phyloP scores from a whole-genome alignment of 1,140 invertebrate genomes.

The Drosophila orena region DNA sequence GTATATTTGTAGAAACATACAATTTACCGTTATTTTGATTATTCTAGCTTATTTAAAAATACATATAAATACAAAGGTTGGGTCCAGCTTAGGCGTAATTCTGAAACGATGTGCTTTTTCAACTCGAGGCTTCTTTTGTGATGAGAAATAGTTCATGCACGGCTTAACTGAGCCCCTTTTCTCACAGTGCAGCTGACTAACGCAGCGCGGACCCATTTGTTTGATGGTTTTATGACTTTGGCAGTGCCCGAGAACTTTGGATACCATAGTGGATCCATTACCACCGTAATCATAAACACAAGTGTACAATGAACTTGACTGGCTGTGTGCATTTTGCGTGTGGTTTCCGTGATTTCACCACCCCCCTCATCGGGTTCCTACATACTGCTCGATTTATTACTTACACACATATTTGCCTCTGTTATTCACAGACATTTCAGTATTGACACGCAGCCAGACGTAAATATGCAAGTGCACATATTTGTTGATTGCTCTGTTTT shows the following conservation, averaged over 20 bases:
- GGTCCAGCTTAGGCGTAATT: too few species aligned
- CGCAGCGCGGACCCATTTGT: conserved; percentile 20
- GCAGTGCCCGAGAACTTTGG: conserved; percentile 54
- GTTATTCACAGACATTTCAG: conserved; percentile 62
- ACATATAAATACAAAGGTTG: too few species aligned
- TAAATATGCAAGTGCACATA: conserved; percentile 31
- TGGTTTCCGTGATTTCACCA: conserved; percentile 51
- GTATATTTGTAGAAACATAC: too few species aligned
- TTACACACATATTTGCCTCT: conserved; percentile 10
- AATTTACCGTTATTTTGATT: too few species aligned
- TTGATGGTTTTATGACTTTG: conserved; percentile 57
- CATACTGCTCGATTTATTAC: conserved; percentile 72
- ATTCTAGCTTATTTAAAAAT: too few species aligned
- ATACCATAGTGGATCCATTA: conserved; percentile 25
- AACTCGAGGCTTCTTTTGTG: too few species aligned
- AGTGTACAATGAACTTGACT: conserved; percentile 50
- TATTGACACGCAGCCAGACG: conserved; percentile 22
- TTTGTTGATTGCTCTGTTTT: conserved; percentile 30
- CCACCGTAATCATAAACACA: conserved; percentile 60
- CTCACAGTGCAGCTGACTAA: conserved; percentile 7
- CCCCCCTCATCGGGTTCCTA: conserved; percentile 30
- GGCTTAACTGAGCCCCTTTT: background rate
- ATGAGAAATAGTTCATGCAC: too few species aligned
- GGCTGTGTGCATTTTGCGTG: conserved; percentile 58
- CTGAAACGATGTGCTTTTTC: too few species aligned